Percentiles rank a stretch among this genome's conserved stretches.
Evolutionary conservation across 2,797 vertebrate genomes (phyloP).

Genomic region (Harpagifer antarcticus): DNA sequence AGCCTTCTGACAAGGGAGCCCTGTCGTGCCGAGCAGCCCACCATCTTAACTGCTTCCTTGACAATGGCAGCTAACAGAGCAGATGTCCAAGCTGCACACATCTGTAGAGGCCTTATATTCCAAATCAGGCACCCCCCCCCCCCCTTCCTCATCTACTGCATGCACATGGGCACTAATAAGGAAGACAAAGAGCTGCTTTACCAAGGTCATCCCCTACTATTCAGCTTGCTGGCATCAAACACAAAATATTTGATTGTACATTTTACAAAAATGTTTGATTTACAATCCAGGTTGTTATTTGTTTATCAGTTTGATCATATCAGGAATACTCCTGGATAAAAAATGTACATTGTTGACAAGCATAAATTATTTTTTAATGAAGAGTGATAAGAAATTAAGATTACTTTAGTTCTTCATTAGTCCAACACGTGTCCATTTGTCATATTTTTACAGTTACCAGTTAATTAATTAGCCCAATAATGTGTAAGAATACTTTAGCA

Average conservation of each 20-base stretch:
- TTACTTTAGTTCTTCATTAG: conserved; percentile 26
- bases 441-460: conserved; percentile 45
- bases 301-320: conserved; percentile 4
- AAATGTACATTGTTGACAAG: conserved; percentile 10
- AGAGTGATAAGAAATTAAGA: conserved; percentile 24
- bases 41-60: conserved; percentile 82
- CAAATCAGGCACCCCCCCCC: conserved; percentile 31
- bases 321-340: background rate
- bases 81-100: conserved; percentile 79
- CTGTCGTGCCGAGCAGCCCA: conserved; percentile 76
- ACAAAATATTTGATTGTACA: conserved; percentile 20
- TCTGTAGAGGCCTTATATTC: conserved; percentile 75
- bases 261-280: background rate
- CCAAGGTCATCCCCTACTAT: conserved; percentile 61
- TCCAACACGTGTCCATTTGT: conserved; percentile 49
- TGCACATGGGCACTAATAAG: conserved; percentile 49
- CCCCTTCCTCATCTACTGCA: conserved; percentile 16
- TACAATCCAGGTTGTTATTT: background rate
- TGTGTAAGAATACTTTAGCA: conserved; percentile 60
- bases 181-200: conserved; percentile 61
- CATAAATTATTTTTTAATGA: conserved; percentile 26
- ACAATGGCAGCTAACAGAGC: conserved; percentile 79
- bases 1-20: conserved; percentile 70
- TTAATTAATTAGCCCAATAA: conserved; percentile 64
- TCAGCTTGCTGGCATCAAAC: conserved; percentile 53